phyloP scores from a whole-genome alignment of 2,888 invertebrate species.

The Drosophila peninsularis region DNA sequence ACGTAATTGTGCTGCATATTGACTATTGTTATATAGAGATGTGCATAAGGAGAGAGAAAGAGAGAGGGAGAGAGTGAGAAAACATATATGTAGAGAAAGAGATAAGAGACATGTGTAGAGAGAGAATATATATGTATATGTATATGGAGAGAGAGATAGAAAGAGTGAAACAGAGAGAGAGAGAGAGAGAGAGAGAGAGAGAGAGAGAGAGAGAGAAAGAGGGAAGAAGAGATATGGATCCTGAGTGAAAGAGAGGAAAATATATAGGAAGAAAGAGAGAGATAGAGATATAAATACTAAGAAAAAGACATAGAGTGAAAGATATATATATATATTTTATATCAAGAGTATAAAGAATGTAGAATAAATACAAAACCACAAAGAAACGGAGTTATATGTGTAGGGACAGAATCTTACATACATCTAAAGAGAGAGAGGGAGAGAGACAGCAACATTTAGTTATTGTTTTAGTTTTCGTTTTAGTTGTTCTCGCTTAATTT shows the following conservation, averaged over 20 bases:
- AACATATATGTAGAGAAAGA: background rate
- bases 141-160: background rate
- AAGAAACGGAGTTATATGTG: background rate
- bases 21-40: background rate
- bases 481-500: constrained; percentile 8
- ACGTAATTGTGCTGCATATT: constrained; percentile 10
- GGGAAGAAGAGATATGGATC: too few relatives aligned
- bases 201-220: background rate
- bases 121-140: background rate
- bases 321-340: background rate
- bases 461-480: constrained; percentile 21
- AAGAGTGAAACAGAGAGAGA: background rate
- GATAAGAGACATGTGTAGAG: background rate
- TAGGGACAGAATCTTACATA: background rate
- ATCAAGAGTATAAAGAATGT: background rate
- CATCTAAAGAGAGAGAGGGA: background rate
- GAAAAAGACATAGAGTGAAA: background rate
- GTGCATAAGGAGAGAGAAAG: too few relatives aligned
- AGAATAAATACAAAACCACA: background rate
- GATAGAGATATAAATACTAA: background rate
- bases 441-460: constrained; percentile 12
- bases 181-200: background rate
- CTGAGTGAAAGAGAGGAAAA: background rate
- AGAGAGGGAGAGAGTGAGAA: background rate
- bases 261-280: too few relatives aligned